Evolutionary conservation across 2,888 invertebrate species (phyloP).

Genomic region (Melanchra persicariae): DNA sequence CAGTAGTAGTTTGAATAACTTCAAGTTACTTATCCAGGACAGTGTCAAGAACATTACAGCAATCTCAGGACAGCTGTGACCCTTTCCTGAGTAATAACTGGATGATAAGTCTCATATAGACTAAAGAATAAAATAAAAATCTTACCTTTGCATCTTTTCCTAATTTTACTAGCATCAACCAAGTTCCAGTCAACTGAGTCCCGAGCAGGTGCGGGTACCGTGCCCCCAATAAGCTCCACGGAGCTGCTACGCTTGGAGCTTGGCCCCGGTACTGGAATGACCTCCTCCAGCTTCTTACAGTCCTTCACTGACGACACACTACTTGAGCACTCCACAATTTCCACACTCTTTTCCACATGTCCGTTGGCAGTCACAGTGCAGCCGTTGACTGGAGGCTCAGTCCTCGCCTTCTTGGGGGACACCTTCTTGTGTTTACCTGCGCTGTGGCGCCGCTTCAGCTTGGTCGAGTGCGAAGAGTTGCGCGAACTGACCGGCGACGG

Average conservation of each 20-base stretch:
- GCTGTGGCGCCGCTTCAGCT: slow-evolving; percentile 84
- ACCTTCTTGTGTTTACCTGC: slow-evolving; percentile 83
- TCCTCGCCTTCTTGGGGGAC: slow-evolving; percentile 80
- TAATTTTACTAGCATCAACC: slow-evolving; percentile 90
- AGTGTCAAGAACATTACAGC: too few relatives aligned
- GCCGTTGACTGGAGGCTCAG: slow-evolving; percentile 81
- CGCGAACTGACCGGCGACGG: slow-evolving; percentile 86
- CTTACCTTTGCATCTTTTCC: slow-evolving; percentile 89
- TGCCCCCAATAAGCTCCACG: slow-evolving; percentile 86
- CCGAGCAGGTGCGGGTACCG: slow-evolving; percentile 84
- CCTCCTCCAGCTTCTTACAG: slow-evolving; percentile 75
- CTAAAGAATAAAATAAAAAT: slow-evolving; percentile 5
- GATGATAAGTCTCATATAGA: too few relatives aligned
- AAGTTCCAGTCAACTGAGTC: slow-evolving; percentile 89
- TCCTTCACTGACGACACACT: slow-evolving; percentile 74
- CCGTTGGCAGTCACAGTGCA: slow-evolving; percentile 68
- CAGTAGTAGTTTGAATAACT: not conserved
- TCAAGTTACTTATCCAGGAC: not conserved
- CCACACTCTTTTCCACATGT: slow-evolving; percentile 82
- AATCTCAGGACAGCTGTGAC: not conserved
- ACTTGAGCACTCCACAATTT: slow-evolving; percentile 81
- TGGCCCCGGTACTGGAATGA: slow-evolving; percentile 79
- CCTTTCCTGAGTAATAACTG: not conserved
- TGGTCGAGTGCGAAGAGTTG: slow-evolving; percentile 86
- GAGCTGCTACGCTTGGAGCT: slow-evolving; percentile 84